These are phyloP conservation scores for Heliconius ethilla DNA, from an alignment of 2,888 invertebrate species.

Conservation along the genomic window DNA sequence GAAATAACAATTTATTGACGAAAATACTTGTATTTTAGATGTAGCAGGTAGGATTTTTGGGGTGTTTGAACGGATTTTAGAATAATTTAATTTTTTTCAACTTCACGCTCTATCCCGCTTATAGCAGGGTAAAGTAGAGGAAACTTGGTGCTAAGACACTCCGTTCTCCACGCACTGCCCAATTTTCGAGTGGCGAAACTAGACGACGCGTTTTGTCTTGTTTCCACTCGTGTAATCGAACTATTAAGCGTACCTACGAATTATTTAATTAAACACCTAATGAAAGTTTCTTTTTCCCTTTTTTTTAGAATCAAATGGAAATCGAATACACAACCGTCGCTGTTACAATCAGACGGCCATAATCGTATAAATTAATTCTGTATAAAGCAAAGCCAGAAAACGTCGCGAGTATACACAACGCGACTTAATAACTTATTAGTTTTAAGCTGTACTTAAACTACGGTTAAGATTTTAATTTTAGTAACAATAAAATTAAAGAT, in stretches of 20 bases:
- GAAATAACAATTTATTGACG: conserved; percentile 29
- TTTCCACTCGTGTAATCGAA: background rate
- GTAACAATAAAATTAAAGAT: conserved; percentile 13
- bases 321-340: background rate
- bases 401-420: background rate
- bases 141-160: background rate
- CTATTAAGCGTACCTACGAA: too few relatives aligned
- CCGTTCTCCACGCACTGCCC: too few relatives aligned
- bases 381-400: background rate
- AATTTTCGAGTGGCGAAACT: too few relatives aligned
- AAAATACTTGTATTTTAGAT: conserved; percentile 5
- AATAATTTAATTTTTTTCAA: too few relatives aligned
- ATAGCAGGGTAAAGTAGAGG: background rate
- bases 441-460: conserved; percentile 14
- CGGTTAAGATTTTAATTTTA: conserved; percentile 24
- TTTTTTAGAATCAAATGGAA: too few relatives aligned
- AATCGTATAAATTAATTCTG: background rate
- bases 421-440: background rate
- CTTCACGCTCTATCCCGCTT: background rate
- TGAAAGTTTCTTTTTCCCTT: too few relatives aligned
- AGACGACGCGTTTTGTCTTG: background rate
- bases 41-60: background rate
- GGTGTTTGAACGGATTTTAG: too few relatives aligned
- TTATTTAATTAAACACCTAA: too few relatives aligned
- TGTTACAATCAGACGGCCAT: background rate